Base-by-base conservation (phyloP, 2,888 invertebrate species). In the Eupithecia dodoneata region DNA sequence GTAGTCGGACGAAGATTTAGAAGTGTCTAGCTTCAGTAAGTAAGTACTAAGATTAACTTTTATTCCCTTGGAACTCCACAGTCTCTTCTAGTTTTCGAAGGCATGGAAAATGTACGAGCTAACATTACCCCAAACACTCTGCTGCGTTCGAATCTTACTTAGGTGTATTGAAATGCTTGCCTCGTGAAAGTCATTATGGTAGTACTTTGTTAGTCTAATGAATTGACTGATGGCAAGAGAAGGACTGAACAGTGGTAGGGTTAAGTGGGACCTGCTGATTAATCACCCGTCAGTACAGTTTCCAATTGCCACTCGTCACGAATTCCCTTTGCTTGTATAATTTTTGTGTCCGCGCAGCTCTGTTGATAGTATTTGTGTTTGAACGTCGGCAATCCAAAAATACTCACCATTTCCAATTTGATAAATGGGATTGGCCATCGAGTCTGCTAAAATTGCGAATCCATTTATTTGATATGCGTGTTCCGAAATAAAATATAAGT, bases 181-280 rank as follows among this genome's bases (percentile, higher is more conserved):
- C 86, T 90, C 90, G 88, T 90, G 90, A 89, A 93, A 94, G 93
- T 94, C 94, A 93, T 94, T 94, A 95, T 92, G 89, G 87, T 89
- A 88, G 92, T 93, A 94, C 93, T 94, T 94, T 94, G 94, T 94
- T 93, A 91, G 91, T 91, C 91, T 94, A 95, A 94, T 94, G 94
- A 94, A 95, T 94, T 94, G 94, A 95, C 93, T 92, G 94, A 94
- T 94, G 94, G 92, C 91, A 89, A 89, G 90, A 90, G 91, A 88
- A 92, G 92, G 90, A 91, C 90, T 91, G 90, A 93, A 93, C 93
- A 91, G 90, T 91, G 92, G 92, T 92, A 90, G 94, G 93, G 94
- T 94, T 94, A 93, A 94, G 94, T 94, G 93, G 91, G 87, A 93
- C 89, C 89, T 91, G 89, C 92, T 94, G 94, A 95, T 95, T 94